Conservation (phyloP, 1,140 invertebrate genomes). For the Homalodisca vitripennis region DNA sequence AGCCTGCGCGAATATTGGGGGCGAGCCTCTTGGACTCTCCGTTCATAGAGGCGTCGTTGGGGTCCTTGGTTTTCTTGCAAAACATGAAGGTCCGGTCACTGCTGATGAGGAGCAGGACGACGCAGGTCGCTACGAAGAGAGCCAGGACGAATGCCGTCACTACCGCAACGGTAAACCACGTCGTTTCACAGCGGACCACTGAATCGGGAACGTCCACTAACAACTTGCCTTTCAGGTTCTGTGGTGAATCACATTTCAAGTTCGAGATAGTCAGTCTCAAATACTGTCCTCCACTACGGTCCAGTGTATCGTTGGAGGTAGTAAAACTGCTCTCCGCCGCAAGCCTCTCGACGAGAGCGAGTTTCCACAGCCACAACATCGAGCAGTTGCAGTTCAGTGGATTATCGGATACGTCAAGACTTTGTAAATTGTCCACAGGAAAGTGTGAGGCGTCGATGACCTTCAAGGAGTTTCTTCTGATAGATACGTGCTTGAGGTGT, state of each 20-base stretch:
- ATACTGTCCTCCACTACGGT: neutral
- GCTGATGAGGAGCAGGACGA: slow-evolving; percentile 56
- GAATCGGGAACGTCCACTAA: slow-evolving; percentile 57
- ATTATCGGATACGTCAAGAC: slow-evolving; percentile 73
- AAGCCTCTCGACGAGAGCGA: slow-evolving; percentile 51
- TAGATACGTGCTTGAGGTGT: slow-evolving; percentile 67
- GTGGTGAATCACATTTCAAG: slow-evolving; percentile 55
- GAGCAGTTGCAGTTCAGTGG: slow-evolving; percentile 86
- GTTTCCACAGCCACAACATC: slow-evolving; percentile 79
- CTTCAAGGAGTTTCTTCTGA: slow-evolving; percentile 67
- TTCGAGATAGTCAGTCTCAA: slow-evolving; percentile 40
- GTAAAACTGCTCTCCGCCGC: neutral
- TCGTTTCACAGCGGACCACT: slow-evolving; percentile 58
- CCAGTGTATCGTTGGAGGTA: slow-evolving; percentile 18
- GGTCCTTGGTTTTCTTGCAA: slow-evolving; percentile 50
- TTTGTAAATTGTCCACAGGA: slow-evolving; percentile 69
- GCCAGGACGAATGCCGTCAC: slow-evolving; percentile 56
- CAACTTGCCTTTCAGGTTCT: slow-evolving; percentile 50
- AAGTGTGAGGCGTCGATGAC: slow-evolving; percentile 75
- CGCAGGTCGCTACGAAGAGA: slow-evolving; percentile 44
- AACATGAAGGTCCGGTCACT: slow-evolving; percentile 49
- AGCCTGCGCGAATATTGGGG: slow-evolving; percentile 46
- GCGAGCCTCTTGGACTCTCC: slow-evolving; percentile 52
- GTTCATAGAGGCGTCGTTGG: neutral
- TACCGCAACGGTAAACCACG: slow-evolving; percentile 58